phyloP scores from a whole-genome alignment of 2,888 invertebrate genomes.

The Sussaba pulchella region DNA sequence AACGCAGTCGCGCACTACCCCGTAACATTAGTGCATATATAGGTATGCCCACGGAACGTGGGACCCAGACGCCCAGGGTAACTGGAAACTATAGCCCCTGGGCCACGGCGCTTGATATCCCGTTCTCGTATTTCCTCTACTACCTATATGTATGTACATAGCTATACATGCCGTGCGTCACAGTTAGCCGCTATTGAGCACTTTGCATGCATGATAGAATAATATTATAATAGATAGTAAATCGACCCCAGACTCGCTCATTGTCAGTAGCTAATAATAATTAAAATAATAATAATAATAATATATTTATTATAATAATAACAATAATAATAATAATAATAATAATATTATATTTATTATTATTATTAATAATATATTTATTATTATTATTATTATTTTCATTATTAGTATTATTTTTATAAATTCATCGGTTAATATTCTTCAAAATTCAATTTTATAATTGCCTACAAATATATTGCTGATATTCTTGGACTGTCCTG shows the following conservation, averaged over 20 bases:
- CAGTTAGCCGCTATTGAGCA: background rate
- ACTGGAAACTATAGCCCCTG: constrained; percentile 41
- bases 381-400: background rate
- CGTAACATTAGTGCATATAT: background rate
- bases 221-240: background rate
- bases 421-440: background rate
- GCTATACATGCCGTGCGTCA: background rate
- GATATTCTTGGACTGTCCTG: too few relatives aligned
- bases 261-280: too few relatives aligned
- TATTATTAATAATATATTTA: background rate
- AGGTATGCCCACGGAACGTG: background rate
- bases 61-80: constrained; percentile 14
- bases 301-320: background rate
- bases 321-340: background rate
- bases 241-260: background rate
- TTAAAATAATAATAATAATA: background rate
- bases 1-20: background rate
- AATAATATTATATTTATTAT: background rate
- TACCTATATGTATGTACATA: too few relatives aligned
- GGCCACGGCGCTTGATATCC: constrained; percentile 35
- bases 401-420: background rate
- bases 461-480: too few relatives aligned
- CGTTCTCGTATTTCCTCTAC: constrained; percentile 21
- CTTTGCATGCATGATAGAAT: too few relatives aligned
- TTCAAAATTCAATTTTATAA: too few relatives aligned